Percentiles rank a stretch among this genome's conserved stretches.
phyloP scores from a whole-genome alignment of 2,888 invertebrate species.

The Labia minor region DNA sequence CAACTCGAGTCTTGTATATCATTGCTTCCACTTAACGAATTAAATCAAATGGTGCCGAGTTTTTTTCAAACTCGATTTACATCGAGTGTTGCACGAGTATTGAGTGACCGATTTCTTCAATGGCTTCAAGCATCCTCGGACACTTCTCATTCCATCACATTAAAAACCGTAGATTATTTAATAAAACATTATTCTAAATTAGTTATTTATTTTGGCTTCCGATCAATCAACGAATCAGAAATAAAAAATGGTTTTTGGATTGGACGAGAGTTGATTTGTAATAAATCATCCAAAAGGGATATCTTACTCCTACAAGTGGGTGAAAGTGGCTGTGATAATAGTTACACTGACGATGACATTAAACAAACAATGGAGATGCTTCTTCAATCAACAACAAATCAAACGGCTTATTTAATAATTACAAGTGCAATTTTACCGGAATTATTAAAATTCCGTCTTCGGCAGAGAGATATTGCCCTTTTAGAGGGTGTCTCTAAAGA shows the following conservation, averaged over 20 bases:
- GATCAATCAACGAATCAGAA: not conserved
- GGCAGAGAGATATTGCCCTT: not conserved
- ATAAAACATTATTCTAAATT: not conserved
- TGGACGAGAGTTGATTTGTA: not conserved
- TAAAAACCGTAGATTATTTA: not conserved
- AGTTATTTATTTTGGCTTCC: not conserved
- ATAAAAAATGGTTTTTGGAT: not conserved
- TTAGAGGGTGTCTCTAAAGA: not conserved
- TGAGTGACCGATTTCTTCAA: not conserved
- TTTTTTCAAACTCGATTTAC: not conserved
- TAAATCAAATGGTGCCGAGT: not conserved
- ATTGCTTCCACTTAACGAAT: not conserved
- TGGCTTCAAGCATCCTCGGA: not conserved
- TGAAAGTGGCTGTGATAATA: conserved; percentile 1
- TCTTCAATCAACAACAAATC: not conserved
- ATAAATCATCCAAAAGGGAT: not conserved
- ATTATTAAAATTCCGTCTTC: not conserved
- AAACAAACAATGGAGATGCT: not conserved
- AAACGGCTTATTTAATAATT: not conserved
- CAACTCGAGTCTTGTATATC: not conserved
- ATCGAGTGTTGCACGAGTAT: not conserved
- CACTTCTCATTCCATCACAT: not conserved
- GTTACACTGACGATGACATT: not conserved
- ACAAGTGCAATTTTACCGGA: not conserved
- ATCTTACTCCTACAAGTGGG: not conserved